These are phyloP conservation scores for Ctenopoma kingsleyae DNA, from an alignment of 2,797 vertebrate genomes.

Conservation along the genomic window DNA sequence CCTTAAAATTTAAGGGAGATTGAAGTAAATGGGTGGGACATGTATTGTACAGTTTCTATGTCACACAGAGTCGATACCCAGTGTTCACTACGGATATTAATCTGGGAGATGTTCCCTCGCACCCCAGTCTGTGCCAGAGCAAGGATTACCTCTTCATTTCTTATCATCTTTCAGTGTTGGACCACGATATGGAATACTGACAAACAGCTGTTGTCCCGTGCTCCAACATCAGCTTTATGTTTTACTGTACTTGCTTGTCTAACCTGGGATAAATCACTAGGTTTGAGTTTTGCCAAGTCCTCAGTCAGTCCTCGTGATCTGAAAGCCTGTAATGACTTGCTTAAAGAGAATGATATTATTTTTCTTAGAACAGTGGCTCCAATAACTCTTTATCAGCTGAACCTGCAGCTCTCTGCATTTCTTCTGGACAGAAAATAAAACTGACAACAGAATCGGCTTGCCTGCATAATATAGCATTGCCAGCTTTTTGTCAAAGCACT, in stretches of 20 bases:
- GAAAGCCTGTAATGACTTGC: neutral
- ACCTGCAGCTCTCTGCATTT: neutral
- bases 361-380: neutral
- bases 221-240: neutral
- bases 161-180: neutral
- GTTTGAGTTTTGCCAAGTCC: neutral
- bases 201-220: neutral
- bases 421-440: too few relatives aligned
- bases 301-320: neutral
- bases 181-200: neutral
- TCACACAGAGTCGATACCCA: neutral
- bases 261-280: neutral
- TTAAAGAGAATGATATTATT: neutral
- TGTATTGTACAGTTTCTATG: neutral
- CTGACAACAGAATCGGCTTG: too few relatives aligned
- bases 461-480: too few relatives aligned
- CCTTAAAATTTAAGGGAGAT: neutral
- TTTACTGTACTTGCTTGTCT: neutral
- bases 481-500: neutral
- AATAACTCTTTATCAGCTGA: neutral
- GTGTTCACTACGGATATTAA: neutral
- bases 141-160: neutral
- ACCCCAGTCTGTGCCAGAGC: neutral
- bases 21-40: too few relatives aligned
- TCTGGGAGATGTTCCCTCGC: neutral